Conservation (phyloP, 2,113 vertebrate genomes). For the Jacana jacana region DNA sequence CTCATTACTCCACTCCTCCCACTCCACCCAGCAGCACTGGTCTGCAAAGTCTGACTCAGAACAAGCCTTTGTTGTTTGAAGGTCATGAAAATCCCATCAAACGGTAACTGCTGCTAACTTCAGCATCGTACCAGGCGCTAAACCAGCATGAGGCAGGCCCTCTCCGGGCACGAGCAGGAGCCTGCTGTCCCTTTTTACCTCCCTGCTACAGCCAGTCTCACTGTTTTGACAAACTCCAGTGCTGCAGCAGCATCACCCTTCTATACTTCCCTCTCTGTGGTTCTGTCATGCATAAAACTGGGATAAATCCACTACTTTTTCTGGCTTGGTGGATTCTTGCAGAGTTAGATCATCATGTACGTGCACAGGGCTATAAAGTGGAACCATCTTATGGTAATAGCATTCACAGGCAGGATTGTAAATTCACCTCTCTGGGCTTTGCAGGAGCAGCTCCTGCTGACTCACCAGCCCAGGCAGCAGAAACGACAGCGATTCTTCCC, state of each 20-base stretch:
- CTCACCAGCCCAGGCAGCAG: not conserved
- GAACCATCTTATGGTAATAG: not conserved
- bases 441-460: not conserved
- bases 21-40: constrained; percentile 10
- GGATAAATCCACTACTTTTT: not conserved
- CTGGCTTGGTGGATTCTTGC: not conserved
- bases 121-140: not conserved
- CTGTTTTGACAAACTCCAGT: not conserved
- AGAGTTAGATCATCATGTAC: not conserved
- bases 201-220: not conserved
- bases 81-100: not conserved
- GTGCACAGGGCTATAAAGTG: not conserved
- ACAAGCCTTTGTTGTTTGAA: not conserved
- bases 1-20: not conserved
- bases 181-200: not conserved
- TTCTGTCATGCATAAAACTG: not conserved
- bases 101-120: not conserved
- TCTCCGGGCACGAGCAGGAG: not conserved
- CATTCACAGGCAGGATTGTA: not conserved
- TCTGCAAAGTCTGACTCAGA: not conserved
- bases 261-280: not conserved
- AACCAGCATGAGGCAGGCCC: not conserved
- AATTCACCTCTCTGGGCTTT: not conserved
- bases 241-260: not conserved
- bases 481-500: fast-evolving